A percentile compares a stretch with the other conserved stretches of the same genome.
phyloP scores from a whole-genome alignment of 2,797 vertebrate species.

The Eupleurogrammus muticus region DNA sequence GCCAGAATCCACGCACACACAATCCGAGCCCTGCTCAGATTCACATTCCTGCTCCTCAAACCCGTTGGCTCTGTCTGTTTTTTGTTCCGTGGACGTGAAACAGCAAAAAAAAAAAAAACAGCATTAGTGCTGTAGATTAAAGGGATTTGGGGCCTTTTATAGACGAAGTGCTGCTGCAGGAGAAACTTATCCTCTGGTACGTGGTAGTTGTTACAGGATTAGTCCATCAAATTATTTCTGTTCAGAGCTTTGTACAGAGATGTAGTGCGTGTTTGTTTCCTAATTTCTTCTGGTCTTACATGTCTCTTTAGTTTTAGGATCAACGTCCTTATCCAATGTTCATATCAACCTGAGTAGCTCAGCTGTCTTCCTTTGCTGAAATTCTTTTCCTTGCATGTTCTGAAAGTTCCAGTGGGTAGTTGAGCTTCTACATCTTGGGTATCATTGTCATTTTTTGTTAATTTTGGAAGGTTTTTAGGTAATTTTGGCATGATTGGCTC shows the following conservation, averaged over 20 bases:
- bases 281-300: slow-evolving; percentile 5
- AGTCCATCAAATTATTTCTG: no score
- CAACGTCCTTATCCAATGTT: background rate
- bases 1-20: slow-evolving; percentile 49
- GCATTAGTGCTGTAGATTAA: background rate
- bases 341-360: background rate
- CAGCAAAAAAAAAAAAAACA: background rate
- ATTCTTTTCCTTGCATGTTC: background rate
- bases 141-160: background rate
- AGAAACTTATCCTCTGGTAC: no score
- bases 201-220: no score
- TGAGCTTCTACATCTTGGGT: no score
- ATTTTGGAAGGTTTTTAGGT: no score
- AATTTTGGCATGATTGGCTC: background rate
- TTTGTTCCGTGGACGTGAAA: slow-evolving; percentile 11
- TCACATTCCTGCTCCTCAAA: background rate
- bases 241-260: no score
- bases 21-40: slow-evolving; percentile 6
- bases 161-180: no score
- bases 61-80: background rate
- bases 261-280: no score
- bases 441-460: no score
- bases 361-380: background rate
- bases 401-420: background rate
- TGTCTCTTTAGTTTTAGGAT: background rate